These are phyloP conservation scores for Zoroaster sp. DNA, from an alignment of 53 echinoderm and acorn worm genomes.

Conservation along the genomic window DNA sequence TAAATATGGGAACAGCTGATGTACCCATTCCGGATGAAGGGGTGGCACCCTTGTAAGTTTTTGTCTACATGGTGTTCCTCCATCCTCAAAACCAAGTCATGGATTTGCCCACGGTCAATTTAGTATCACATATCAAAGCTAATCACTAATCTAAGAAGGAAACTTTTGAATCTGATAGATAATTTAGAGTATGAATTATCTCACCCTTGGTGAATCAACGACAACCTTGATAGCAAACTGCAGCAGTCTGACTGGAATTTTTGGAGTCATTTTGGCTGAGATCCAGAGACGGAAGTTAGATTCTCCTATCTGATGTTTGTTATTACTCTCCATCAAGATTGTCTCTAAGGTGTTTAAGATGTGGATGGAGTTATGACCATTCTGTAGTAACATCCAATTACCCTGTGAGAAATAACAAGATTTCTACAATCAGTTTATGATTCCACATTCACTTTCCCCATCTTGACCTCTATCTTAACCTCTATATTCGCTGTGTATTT, in stretches of 20 bases:
- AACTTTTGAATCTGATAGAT: neutral
- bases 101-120: neutral
- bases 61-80: too few species aligned
- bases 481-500: too few species aligned
- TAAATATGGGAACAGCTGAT: too few species aligned
- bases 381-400: conserved; percentile 85
- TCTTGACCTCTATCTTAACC: too few species aligned
- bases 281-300: conserved; percentile 94
- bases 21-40: too few species aligned
- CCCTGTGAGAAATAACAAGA: conserved; percentile 62
- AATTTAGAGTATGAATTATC: neutral
- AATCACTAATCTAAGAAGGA: neutral
- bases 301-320: conserved; percentile 75
- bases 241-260: conserved; percentile 75
- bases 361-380: conserved; percentile 89
- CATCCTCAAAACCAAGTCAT: neutral
- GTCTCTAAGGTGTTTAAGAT: conserved; percentile 84
- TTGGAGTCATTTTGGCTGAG: conserved; percentile 74
- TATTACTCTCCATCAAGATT: conserved; percentile 72
- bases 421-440: too few species aligned
- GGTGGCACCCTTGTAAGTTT: too few species aligned
- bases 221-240: conserved; percentile 91
- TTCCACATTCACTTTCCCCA: too few species aligned
- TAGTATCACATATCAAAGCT: neutral
- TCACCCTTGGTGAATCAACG: conserved; percentile 93